Evolutionary conservation across 92 coral and sea anemone species (phyloP).

Genomic region (Epizoanthus ramosus): DNA sequence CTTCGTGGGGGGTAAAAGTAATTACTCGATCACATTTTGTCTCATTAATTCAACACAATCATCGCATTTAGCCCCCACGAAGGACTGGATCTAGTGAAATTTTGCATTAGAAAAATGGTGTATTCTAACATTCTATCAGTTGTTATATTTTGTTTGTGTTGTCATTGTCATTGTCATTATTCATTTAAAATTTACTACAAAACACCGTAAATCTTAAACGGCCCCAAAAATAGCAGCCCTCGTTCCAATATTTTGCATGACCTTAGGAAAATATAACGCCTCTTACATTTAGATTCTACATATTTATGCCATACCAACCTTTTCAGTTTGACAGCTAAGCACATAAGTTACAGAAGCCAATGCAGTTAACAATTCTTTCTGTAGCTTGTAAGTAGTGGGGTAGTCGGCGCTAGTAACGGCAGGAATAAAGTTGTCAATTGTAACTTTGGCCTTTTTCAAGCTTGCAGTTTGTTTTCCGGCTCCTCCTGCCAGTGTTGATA

Average conservation of each 20-base stretch:
- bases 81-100: too few species aligned
- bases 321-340: conserved; percentile 31
- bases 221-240: too few species aligned
- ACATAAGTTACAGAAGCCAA: conserved; percentile 29
- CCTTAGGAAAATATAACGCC: conserved; percentile 3
- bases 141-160: too few species aligned
- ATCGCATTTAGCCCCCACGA: too few species aligned
- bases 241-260: conserved; percentile 13
- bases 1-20: too few species aligned
- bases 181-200: too few species aligned
- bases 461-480: conserved; percentile 1
- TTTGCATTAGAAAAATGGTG: too few species aligned
- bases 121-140: too few species aligned
- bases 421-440: conserved; percentile 40
- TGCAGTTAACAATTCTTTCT: conserved; percentile 28
- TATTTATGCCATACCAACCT: conserved; percentile 20
- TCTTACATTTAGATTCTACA: not conserved
- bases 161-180: too few species aligned
- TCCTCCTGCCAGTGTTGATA: conserved; percentile 16
- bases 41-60: too few species aligned
- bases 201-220: too few species aligned
- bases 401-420: conserved; percentile 34
- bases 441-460: conserved; percentile 44
- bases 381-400: conserved; percentile 43
- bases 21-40: too few species aligned